Percentiles rank a stretch among this genome's conserved stretches.
Evolutionary conservation across 2,888 invertebrate species (phyloP).

Genomic region (Rhopalosiphum nymphaeae): DNA sequence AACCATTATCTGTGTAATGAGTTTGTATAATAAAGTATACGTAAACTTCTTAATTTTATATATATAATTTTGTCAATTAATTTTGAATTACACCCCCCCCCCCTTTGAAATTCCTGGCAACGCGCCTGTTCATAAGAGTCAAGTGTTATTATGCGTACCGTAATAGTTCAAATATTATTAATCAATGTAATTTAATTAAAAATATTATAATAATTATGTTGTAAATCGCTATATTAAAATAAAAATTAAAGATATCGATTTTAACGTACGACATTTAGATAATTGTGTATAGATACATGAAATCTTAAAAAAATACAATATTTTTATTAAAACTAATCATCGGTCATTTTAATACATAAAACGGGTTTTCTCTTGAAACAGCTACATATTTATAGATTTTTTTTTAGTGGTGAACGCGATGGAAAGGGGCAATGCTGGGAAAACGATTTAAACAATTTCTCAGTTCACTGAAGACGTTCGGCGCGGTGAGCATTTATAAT

Average conservation of each 20-base stretch:
- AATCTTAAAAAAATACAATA: background rate
- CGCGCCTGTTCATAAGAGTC: too few relatives aligned
- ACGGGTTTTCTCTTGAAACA: background rate
- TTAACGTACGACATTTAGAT: background rate
- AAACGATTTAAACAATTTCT: conserved; percentile 52
- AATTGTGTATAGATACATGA: background rate
- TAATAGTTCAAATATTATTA: too few relatives aligned
- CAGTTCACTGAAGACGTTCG: conserved; percentile 44
- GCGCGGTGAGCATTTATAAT: conserved; percentile 49
- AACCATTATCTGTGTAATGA: too few relatives aligned
- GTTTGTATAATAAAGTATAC: too few relatives aligned
- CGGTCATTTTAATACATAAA: background rate
- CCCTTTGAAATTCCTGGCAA: too few relatives aligned
- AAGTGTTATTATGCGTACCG: too few relatives aligned
- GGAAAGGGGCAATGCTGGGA: background rate
- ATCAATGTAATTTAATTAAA: too few relatives aligned
- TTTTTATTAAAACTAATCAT: background rate
- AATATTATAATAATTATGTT: too few relatives aligned
- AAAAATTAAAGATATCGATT: background rate
- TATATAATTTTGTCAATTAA: too few relatives aligned
- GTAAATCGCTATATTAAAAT: too few relatives aligned
- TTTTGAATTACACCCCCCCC: too few relatives aligned
- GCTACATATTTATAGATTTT: background rate
- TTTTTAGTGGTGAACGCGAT: background rate
- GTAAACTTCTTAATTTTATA: too few relatives aligned